These are phyloP conservation scores for Coranthus polyacanthus DNA, from an alignment of 2,797 vertebrate genomes.

Conservation along the genomic window DNA sequence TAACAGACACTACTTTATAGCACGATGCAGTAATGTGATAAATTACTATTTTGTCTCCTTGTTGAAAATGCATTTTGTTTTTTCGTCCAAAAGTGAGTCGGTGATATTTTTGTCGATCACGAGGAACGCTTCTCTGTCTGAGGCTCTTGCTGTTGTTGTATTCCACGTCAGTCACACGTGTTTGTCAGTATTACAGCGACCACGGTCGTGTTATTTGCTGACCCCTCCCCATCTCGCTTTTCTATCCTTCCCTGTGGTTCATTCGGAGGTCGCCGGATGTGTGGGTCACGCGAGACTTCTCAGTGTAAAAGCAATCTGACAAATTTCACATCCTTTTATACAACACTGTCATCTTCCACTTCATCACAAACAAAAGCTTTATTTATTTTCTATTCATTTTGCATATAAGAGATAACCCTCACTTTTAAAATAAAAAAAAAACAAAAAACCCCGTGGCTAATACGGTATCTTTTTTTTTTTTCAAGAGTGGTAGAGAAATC, in stretches of 20 bases:
- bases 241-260: constrained; percentile 78
- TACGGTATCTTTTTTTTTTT: too few relatives aligned
- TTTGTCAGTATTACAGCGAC: constrained; percentile 76
- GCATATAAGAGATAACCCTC: too few relatives aligned
- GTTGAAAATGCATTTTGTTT: neutral
- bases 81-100: neutral
- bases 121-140: constrained; percentile 12
- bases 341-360: constrained; percentile 55
- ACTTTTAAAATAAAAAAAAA: too few relatives aligned
- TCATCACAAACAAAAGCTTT: too few relatives aligned
- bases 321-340: constrained; percentile 78
- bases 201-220: constrained; percentile 75
- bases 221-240: constrained; percentile 35
- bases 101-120: constrained; percentile 4
- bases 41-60: neutral
- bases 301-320: constrained; percentile 68
- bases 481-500: too few relatives aligned
- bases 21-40: neutral
- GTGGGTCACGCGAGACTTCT: constrained; percentile 50
- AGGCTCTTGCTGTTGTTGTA: constrained; percentile 10
- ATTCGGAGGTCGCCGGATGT: constrained; percentile 82
- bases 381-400: too few relatives aligned
- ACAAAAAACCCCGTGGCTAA: too few relatives aligned
- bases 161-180: constrained; percentile 23
- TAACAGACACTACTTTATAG: constrained; percentile 2